These are phyloP conservation scores for Charadrius vociferus DNA, from an alignment of 2,113 vertebrate genomes.

Conservation along the genomic window DNA sequence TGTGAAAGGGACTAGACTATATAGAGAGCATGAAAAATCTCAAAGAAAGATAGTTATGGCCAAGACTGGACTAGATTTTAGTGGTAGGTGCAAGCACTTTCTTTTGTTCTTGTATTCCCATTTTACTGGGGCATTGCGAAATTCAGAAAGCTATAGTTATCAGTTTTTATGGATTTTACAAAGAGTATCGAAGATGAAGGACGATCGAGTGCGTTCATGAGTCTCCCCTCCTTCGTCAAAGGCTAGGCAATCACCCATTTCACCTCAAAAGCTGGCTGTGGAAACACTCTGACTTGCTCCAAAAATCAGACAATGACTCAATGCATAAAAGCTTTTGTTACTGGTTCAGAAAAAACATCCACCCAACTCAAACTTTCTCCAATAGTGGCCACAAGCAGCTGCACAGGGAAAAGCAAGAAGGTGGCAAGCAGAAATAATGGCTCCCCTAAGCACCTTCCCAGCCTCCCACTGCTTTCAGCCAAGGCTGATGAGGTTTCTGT, in stretches of 20 bases:
- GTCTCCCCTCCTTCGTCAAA: neutral
- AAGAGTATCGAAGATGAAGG: neutral
- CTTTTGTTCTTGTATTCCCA: neutral
- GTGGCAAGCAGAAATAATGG: neutral
- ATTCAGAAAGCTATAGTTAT: neutral
- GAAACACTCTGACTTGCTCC: neutral
- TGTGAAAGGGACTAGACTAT: neutral
- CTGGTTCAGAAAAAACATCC: neutral
- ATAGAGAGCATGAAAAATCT: neutral
- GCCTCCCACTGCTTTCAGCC: neutral
- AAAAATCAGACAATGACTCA: neutral
- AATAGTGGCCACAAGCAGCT: neutral
- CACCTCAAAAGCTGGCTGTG: neutral
- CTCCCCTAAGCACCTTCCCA: neutral
- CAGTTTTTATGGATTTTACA: neutral
- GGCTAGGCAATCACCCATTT: neutral
- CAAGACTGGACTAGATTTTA: neutral
- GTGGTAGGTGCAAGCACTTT: neutral
- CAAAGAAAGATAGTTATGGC: too few relatives aligned
- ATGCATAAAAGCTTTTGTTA: neutral
- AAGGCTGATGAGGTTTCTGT: neutral
- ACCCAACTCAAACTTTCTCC: neutral
- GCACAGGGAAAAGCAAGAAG: neutral
- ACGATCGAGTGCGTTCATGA: accelerated
- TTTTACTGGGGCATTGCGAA: neutral